Evolutionary conservation across 2,113 vertebrate species (phyloP), one percentile per base, ranked within the genome.

Genomic region (Lepidothrix coronata): DNA sequence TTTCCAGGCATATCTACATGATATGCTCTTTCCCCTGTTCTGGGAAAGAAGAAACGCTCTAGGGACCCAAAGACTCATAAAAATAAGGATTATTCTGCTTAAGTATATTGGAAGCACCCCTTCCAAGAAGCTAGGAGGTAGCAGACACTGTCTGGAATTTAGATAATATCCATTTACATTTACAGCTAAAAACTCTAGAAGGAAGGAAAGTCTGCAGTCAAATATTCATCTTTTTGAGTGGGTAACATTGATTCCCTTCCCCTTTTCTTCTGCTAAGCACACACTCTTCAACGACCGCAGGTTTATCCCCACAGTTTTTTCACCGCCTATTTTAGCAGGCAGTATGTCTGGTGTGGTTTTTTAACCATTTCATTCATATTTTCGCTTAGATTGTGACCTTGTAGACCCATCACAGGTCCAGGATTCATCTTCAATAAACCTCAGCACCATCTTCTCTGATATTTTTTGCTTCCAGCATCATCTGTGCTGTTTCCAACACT

Each of bases 401-500:
- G 12, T 68, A 52, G 33, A 22, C 31, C 21, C 28, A 33, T 10
- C 25, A 9, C 19, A 51, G 12, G 11, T 28, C 30, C 73, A 81
- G 27, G 5, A 61, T 7, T 81, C 23, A 48, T 55, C 8, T 46
- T 73, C 46, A 44, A 25, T 37, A 63, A 44, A n/a, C 28, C 24
- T 73, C 3, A 2, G 16, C 37, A 57, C 11, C 15, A 14, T 13
- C 11, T 73, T 73, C 54, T 57, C 28, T 2, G 1, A 28, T 37
- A 7, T 1, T 52, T 76, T 43, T 77, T 75, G 4, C n/a, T 48
- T 21, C 35, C 39, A 51, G 11, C 52, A 35, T 39, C 65, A 63
- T 43, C 15, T 21, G 17, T 80, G 18, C 39, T 81, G 0, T 71
- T 41, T 78, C 55, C 0, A 0, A 5, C 2, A 0, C 4, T 43